These are phyloP conservation scores for Trichechus manatus DNA, from an alignment of 2,113 vertebrate species.

Conservation along the genomic window DNA sequence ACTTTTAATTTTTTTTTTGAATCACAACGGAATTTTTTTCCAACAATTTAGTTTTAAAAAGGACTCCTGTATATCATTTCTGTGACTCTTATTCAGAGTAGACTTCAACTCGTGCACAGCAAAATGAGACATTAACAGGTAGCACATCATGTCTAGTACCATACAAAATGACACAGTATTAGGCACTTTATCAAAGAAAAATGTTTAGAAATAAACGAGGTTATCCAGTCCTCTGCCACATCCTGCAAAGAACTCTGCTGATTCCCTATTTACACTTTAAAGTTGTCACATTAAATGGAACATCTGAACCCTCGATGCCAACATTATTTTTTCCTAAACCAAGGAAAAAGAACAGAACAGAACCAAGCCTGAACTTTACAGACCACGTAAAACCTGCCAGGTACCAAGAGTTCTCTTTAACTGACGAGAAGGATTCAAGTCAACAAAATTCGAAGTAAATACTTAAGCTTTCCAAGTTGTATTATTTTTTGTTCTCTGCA, in stretches of 20 bases:
- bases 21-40: neutral
- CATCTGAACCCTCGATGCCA: neutral
- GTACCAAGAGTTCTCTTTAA: neutral
- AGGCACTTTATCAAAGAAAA: slow-evolving; percentile 83
- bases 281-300: neutral
- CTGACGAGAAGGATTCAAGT: neutral
- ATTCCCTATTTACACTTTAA: accelerated
- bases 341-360: neutral
- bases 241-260: neutral
- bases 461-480: neutral
- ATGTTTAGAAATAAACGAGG: slow-evolving; percentile 8
- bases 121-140: neutral
- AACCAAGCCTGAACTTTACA: neutral
- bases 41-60: slow-evolving; percentile 56
- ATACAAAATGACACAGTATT: slow-evolving; percentile 64
- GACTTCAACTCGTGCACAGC: neutral
- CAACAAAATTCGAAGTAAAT: too few species aligned
- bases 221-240: neutral
- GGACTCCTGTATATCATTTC: neutral
- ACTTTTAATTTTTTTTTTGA: neutral
- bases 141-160: neutral
- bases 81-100: slow-evolving; percentile 65
- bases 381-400: neutral
- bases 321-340: accelerated
- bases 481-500: neutral